Base-by-base conservation (phyloP, 2,797 vertebrate species). In the Thaleichthys pacificus region DNA sequence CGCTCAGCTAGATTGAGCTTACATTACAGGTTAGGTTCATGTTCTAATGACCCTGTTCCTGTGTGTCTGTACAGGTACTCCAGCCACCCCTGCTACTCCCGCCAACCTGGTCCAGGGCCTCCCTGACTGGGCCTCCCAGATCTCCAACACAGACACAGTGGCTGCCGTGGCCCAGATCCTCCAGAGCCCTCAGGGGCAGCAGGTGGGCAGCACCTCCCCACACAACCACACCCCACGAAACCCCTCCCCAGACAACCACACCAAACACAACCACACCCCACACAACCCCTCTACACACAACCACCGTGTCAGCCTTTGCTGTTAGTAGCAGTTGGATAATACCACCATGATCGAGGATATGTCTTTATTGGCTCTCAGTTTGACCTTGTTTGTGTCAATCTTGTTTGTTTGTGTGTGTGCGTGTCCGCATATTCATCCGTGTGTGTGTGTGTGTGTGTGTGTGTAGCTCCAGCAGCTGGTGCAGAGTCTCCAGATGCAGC, bases 71-170 rank as follows among this genome's bases (percentile, higher is more conserved):
- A 3, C 77, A 99, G 97, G 98, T 75, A 99, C 97, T 49, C 98
- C 98, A 54, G 96, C 96, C 56, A 99, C 98, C 28, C 98, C 98
- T 1, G 97, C 95, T 71, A 99, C 97, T 60, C 98, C 97, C 69
- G 97, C 97, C 72, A 97, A 96, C 69, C 94, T 97, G 17, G 95
- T 96, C 0, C 97, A 95, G 77, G 94, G 94, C 83, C 93, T 99
- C 69, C 96, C 98, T 22, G 98, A 99, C 81, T 99, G 98, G 98
- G 96, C 97, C 0, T 98, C 97, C 66, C 97, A 99, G 89, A 97
- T 99, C 80, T 95, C 95, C 72, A 99, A 96, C 89, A 96, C 97
- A 35, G 98, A 99, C 85, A 98, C 97, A 0, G 95, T 99, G 80
- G 95, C 97, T 77, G 97, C 98, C 24, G 97, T 99, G 54, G 98